These are phyloP conservation scores for Perodicticus potto DNA, from an alignment of 2,797 vertebrate genomes.

Conservation along the genomic window DNA sequence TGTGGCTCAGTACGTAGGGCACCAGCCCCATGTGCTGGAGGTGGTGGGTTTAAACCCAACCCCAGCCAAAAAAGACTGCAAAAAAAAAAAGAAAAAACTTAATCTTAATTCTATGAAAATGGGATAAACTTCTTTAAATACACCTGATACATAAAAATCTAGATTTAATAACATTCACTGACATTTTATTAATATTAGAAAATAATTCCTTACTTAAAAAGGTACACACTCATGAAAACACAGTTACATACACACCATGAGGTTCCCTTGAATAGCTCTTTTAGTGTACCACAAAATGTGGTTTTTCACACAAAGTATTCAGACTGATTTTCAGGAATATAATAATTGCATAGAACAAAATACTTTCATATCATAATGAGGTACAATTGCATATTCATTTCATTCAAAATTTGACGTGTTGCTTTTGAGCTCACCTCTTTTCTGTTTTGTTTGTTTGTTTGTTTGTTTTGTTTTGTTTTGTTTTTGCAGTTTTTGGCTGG, in stretches of 20 bases:
- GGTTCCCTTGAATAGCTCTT: background rate
- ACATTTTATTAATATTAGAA: conserved; percentile 22
- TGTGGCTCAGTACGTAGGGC: too few species aligned
- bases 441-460: too few species aligned
- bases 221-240: background rate
- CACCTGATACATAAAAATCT: background rate
- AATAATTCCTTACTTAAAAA: background rate
- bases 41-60: too few species aligned
- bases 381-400: background rate
- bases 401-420: background rate
- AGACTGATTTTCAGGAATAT: background rate
- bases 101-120: too few species aligned
- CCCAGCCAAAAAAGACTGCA: too few species aligned
- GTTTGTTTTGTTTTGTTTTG: too few species aligned
- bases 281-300: background rate
- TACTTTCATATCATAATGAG: background rate
- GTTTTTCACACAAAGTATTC: background rate
- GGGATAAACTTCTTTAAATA: background rate
- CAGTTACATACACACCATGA: background rate
- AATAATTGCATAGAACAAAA: background rate
- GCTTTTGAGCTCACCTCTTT: background rate
- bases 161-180: background rate
- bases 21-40: too few species aligned
- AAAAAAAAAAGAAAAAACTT: too few species aligned
- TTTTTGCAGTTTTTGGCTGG: too few species aligned